Base-by-base conservation (phyloP, 2,888 invertebrate species). In the Dexiosoma caninum region DNA sequence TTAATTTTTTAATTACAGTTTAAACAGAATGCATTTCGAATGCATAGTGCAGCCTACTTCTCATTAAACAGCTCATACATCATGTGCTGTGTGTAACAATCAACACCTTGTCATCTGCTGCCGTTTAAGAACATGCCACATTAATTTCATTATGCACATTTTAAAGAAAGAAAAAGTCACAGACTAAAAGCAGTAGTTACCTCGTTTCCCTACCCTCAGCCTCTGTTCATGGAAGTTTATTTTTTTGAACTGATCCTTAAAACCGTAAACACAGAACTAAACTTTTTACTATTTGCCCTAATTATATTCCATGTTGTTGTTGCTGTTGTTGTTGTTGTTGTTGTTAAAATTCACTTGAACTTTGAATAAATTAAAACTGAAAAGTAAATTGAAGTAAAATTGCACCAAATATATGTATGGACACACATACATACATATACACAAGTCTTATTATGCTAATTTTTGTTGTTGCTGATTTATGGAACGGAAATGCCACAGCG, bases 401-500 rank as follows among this genome's bases (percentile, higher is more conserved):
- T 64, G 69, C 37, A 51, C 42, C 9, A 60, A 59, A 44, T 64
- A 27, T 23, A 53, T 16, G 10, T 7, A 42, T 2, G 2, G 12
- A 49, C 2, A 9, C 40, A 27, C 2, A 51, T 14, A 4, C 8
- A 51, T 12, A 49, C 23, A 49, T 4, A 51, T n/a, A 9, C n/a
- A 74, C 35, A 59, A 53, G n/a, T 23, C 23, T 35, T 40, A 40
- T 37, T 27, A 35, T 70, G 32, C 42, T 40, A 27, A 5, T 42
- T 19, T 59, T 19, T 60, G 14, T 9, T 19, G 60, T 37, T 71
- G 72, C 44, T 78, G 66, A 74, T 78, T 81, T 81, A 71, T 82
- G 78, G 74, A 82, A 74, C 79, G 82, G 82, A 82, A 82, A 82
- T 82, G 75, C 79, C 79, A 75, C 62, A 80, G 60, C 74, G 79